Base-by-base conservation (phyloP, 2,888 invertebrate genomes). In the Drosophila longiperda region DNA sequence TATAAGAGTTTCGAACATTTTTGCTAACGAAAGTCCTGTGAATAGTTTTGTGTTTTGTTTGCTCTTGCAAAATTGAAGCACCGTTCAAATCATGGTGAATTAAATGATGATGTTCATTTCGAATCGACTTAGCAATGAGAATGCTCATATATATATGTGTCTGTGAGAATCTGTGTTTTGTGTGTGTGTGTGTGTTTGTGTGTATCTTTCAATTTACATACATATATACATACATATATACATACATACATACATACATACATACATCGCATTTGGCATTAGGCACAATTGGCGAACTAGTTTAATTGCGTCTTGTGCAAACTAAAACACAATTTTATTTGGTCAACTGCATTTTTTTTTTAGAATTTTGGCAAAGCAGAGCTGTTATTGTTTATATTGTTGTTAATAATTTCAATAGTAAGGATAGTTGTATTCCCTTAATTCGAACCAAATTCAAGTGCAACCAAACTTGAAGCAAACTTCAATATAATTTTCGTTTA, bases 71-170 rank as follows among this genome's bases (percentile, higher is more conserved):
- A 59, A 70, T 70, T 59, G 71, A 78, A 78, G 66, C 79, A 80
- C 76, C 80, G 81, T 78, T 80, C 75, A 66, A 76, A 80, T 75
- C 75, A 70, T 72, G 67, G 70, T 80, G 78, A 75, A 67, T 68
- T 73, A 42, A 66, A 80, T 80, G 75, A 75, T 74, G 75, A 80
- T 74, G 66, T 52, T 72, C 73, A 63, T 62, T 54, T 68, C 69
- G 78, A 80, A 87, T 85, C 84, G 84, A 85, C 87, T 85, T 85
- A 87, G 74, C 87, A 84, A 87, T 87, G 85, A 74, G 85, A 87
- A 85, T 85, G 85, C 87, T 85, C 87, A 85, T 87, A 84, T 85
- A 76, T 85, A 45, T 77, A 32, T 34, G 29, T 61, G 11, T 53
- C 17, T 65, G 48, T 68, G 50, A 66, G 45, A 53, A 23, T 60